Base-by-base conservation (phyloP, 2,113 vertebrate genomes). In the Thalassarche chlororhynchos region DNA sequence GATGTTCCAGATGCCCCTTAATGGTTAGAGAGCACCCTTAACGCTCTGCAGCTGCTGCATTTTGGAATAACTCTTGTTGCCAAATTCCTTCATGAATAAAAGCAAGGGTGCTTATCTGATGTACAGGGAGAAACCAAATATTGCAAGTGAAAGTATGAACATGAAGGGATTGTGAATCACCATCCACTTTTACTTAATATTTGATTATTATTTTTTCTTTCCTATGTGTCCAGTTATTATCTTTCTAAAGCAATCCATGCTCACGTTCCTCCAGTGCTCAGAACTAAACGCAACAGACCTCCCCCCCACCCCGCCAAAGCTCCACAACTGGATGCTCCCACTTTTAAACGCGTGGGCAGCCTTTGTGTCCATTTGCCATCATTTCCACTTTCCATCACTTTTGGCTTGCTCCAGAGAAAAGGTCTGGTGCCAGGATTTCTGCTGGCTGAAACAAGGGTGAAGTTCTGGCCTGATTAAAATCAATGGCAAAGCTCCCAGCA, bases 1-100 rank as follows among this genome's bases (percentile, higher is more conserved):
- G 91, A 91, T 92, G 66, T 90, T 97, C 91, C 79, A 90, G 90
- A 96, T 95, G 89, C 72, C 81, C 71, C 87, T 97, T 91, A 94
- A 95, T 87, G 60, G 94, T 92, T 92, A 79, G 89, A 87, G 89
- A 87, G 89, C 32, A 79, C 68, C 81, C 70, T 75, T 96, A 96
- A 96, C 94, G 34, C 25, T 36, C 92, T 83, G 79, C 95, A 97
- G 93, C 95, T 97, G 92, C 78, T 78, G 38, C 29, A 6, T 91
- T 96, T 95, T 87, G 66, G 86, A 93, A 65, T 87, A 84, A 74
- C 54, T 68, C 26, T 88, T 87, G 14, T 44, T 96, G 75, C 60
- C 15, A 36, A 82, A 94, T 87, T 90, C 80, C 61, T 85, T 34
- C 13, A n/a, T 79, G 54, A 91, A 84, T 84, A 89, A 94, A 96